Base-by-base conservation (phyloP, 2,113 vertebrate genomes). In the Callocephalon fimbriatum region DNA sequence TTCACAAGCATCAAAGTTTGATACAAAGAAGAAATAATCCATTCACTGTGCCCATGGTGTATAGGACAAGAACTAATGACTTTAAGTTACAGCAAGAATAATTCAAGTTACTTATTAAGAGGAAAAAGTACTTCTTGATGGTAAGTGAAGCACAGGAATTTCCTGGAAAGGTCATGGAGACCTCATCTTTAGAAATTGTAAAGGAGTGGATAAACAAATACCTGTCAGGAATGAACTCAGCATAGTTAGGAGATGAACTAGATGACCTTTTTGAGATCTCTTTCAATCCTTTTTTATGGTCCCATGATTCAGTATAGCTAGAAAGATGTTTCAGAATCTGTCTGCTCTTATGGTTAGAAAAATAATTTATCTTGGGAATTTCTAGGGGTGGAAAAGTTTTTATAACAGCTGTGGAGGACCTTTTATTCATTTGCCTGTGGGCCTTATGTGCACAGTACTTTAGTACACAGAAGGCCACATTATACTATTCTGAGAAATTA, bases 61-160 rank as follows among this genome's bases (percentile, higher is more conserved):
- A 80, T 16, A 88, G 65, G 20, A 87, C 14, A 81, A 93, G 75
- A 87, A 74, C 16, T 50, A 78, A 78, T 9, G 45, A 40, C 31
- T 74, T 85, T 61, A 65, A 81, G 48, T 23, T 61, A 11, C 48
- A 85, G 61, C 7, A 65, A 93, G 38, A 88, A 87, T 63, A 75
- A 72, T 68, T 56, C 44, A 68, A 81, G 89, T 95, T 94, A 96
- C 73, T 96, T 89, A 95, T 93, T 96, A 96, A 87, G 77, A 48
- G 17, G 84, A 32, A 88, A 89, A 92, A 88, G 48, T 63, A 63
- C 7, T 82, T 87, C 61, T 87, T 85, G 94, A 72, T 91, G 70
- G 61, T 84, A 96, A 97, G 53, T 58, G 89, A 96, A 95, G 65
- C 77, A 73, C 73, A 95, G 77, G 84, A 97, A 97, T 97, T 96